These are phyloP conservation scores for Brachyhypopomus occidentalis DNA, from an alignment of 2,113 vertebrate species.

Conservation along the genomic window DNA sequence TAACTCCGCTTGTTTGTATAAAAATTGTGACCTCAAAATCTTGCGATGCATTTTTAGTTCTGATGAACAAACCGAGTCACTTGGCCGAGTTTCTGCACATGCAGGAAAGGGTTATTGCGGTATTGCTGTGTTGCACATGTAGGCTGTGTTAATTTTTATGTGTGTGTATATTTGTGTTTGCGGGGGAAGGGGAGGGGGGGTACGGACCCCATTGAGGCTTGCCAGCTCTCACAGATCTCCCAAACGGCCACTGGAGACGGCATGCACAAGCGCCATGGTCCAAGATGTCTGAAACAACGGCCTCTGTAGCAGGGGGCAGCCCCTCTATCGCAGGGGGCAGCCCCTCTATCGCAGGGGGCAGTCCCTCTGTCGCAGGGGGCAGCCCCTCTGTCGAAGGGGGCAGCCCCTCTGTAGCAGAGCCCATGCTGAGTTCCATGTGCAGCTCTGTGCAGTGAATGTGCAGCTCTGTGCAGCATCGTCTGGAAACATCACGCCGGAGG, in stretches of 20 bases:
- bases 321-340: too few species aligned
- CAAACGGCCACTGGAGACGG: constrained; percentile 21
- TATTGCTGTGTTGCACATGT: neutral
- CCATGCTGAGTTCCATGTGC: neutral
- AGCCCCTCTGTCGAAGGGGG: too few species aligned
- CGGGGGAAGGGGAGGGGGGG: neutral
- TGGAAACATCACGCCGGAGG: neutral
- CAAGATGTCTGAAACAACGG: too few species aligned
- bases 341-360: neutral
- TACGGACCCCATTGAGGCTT: constrained; percentile 22
- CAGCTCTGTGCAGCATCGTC: too few species aligned
- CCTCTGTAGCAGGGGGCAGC: neutral
- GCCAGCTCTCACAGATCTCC: constrained; percentile 45
- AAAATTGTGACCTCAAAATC: neutral
- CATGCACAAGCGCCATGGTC: neutral
- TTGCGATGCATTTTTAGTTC: neutral
- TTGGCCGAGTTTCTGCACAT: neutral
- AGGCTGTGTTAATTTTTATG: constrained; percentile 16
- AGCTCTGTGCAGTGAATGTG: too few species aligned
- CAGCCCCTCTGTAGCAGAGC: too few species aligned
- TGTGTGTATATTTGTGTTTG: neutral
- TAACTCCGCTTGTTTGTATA: neutral
- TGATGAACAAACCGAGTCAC: neutral
- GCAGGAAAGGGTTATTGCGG: too few species aligned
- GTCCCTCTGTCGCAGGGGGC: too few species aligned